These are phyloP conservation scores for Nesospiza acunhae DNA, from an alignment of 2,113 vertebrate species.

Conservation along the genomic window DNA sequence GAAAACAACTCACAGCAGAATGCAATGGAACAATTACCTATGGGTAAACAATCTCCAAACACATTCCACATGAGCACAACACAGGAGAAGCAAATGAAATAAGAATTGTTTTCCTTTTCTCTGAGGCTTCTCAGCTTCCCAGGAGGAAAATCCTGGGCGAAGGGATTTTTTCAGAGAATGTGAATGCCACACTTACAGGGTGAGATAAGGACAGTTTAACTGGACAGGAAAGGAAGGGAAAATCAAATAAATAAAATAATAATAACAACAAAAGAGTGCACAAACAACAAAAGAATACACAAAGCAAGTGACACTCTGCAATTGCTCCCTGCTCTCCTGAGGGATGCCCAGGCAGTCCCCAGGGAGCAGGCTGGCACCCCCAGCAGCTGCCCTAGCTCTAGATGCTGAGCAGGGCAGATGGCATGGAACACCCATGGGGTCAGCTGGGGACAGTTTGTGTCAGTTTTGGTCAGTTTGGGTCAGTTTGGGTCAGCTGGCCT, in stretches of 20 bases:
- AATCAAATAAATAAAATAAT: neutral
- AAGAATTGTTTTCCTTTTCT: no score
- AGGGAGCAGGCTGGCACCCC: neutral
- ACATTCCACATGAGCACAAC: no score
- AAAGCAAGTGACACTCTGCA: neutral
- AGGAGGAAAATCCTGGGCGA: no score
- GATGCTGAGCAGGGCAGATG: neutral
- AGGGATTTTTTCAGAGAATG: no score
- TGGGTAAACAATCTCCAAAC: no score
- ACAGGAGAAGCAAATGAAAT: no score
- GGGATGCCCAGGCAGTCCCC: neutral
- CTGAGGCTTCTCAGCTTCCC: no score
- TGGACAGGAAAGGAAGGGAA: neutral
- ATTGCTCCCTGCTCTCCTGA: neutral
- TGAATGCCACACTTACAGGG: no score
- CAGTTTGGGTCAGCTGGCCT: neutral
- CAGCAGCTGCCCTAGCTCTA: neutral
- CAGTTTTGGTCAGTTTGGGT: neutral
- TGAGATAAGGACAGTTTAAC: neutral
- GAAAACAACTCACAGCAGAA: no score
- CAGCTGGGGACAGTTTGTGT: neutral
- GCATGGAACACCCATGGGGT: neutral
- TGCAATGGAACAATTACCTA: no score
- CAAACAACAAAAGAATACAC: neutral
- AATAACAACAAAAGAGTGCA: neutral